Conservation (phyloP, 2,113 vertebrate genomes). For the Mesitornis unicolor region DNA sequence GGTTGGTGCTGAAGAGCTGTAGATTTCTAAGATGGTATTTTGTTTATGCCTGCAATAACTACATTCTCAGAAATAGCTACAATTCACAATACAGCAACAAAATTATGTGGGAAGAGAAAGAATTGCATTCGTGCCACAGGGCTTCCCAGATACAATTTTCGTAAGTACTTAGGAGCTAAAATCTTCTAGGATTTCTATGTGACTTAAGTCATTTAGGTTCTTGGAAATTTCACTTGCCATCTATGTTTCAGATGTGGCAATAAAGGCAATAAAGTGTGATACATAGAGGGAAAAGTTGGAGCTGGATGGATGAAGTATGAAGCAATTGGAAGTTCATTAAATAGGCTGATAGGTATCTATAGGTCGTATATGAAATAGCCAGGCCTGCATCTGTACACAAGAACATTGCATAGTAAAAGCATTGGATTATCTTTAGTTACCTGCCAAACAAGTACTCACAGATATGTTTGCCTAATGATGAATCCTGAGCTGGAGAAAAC, state of each 20-base stretch:
- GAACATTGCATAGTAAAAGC: neutral
- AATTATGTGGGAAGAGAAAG: neutral
- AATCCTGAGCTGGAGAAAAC: neutral
- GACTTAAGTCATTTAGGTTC: neutral
- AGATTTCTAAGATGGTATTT: neutral
- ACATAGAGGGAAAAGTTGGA: neutral
- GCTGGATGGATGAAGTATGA: neutral
- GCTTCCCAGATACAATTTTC: neutral
- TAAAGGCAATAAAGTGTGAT: neutral
- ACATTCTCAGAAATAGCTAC: neutral
- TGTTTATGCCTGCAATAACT: neutral
- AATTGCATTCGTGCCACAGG: neutral
- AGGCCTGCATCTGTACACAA: neutral
- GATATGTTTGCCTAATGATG: neutral
- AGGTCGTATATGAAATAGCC: neutral
- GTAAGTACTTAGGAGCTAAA: neutral
- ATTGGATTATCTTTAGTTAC: neutral
- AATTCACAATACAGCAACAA: neutral
- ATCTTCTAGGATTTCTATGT: neutral
- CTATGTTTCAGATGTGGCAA: neutral
- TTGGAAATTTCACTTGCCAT: neutral
- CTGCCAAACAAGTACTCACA: neutral
- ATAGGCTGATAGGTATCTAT: neutral
- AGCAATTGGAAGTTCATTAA: neutral
- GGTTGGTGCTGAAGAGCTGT: neutral